These are phyloP conservation scores for Mormyrus hasselquistii DNA, from an alignment of 2,797 vertebrate species.

Conservation along the genomic window DNA sequence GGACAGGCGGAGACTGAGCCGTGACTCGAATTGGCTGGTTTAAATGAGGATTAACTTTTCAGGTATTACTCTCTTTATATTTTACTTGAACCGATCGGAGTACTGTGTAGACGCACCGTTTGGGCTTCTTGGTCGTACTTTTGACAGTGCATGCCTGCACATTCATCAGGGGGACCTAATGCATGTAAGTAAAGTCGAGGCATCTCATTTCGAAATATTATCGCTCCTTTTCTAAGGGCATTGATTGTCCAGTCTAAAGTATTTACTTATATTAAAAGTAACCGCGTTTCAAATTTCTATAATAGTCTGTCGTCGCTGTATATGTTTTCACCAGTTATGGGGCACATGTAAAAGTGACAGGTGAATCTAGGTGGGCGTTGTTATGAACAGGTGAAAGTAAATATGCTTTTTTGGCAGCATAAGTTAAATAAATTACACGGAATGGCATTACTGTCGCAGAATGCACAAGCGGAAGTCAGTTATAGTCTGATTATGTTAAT, in stretches of 20 bases:
- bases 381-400: not conserved
- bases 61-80: not conserved
- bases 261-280: not conserved
- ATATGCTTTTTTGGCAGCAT: not conserved
- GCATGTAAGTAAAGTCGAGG: not conserved
- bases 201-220: not conserved
- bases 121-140: not conserved
- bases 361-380: not conserved
- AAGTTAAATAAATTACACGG: not conserved
- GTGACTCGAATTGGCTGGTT: not conserved
- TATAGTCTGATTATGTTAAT: not conserved
- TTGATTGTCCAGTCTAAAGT: not conserved
- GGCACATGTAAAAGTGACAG: not conserved
- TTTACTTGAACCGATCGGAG: not conserved
- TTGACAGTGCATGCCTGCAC: not conserved
- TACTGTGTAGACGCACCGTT: not conserved
- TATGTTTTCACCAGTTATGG: not conserved
- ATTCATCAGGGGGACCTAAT: not conserved
- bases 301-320: not conserved
- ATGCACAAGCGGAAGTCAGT: not conserved
- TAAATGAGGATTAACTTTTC: not conserved
- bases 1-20: not conserved
- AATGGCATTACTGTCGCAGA: not conserved
- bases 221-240: not conserved
- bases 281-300: not conserved